These are phyloP conservation scores for Sarcoramphus papa DNA, from an alignment of 2,797 vertebrate genomes.

Conservation along the genomic window DNA sequence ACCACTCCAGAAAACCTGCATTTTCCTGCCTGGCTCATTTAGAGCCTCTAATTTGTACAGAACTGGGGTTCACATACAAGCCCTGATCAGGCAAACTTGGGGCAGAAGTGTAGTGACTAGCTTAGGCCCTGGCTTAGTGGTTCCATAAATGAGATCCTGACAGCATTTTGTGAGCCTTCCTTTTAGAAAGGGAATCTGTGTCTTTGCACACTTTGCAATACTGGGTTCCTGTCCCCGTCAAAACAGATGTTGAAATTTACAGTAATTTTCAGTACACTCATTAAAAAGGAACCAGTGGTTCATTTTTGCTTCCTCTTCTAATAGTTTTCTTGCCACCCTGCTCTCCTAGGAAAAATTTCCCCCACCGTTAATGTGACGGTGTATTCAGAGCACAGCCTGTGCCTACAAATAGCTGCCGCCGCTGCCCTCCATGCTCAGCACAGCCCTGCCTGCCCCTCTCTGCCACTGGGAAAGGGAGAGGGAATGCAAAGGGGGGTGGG, in stretches of 20 bases:
- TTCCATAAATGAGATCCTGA: background rate
- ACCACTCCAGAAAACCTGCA: background rate
- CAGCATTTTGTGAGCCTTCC: background rate
- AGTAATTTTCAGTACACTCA: background rate
- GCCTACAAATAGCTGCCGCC: background rate
- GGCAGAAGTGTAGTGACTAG: background rate
- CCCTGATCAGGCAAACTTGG: background rate
- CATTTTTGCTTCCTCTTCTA: background rate
- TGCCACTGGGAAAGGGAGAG: background rate
- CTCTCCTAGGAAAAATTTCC: background rate
- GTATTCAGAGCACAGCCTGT: background rate
- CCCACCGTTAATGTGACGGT: fast-evolving
- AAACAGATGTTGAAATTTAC: background rate
- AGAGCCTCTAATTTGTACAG: background rate
- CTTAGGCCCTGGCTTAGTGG: background rate
- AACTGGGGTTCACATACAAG: background rate
- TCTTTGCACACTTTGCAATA: background rate
- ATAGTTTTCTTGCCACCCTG: background rate
- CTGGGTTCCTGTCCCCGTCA: background rate
- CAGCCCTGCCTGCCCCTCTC: background rate
- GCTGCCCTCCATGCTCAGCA: background rate
- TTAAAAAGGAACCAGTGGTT: background rate
- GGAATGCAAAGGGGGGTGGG: fast-evolving
- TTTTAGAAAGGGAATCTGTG: background rate
- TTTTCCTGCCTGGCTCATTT: background rate